Evolutionary conservation across 2,113 vertebrate genomes (phyloP).

Genomic region (Lycaon pictus): DNA sequence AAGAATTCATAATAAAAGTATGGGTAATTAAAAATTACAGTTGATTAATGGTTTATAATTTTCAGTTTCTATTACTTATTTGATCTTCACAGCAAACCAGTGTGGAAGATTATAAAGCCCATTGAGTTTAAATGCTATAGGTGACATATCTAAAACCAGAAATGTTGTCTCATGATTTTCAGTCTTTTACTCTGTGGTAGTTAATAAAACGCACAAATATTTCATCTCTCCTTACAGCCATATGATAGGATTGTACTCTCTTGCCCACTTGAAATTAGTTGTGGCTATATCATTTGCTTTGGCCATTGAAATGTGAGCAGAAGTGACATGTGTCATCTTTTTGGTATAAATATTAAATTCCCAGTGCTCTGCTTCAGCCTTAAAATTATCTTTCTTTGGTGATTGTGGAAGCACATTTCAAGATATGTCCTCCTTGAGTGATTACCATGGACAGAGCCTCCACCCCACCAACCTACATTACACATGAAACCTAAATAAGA

Average conservation of each 20-base stretch:
- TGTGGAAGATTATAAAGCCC: background rate
- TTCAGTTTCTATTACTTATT: background rate
- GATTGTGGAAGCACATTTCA: background rate
- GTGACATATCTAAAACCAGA: background rate
- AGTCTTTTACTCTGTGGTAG: background rate
- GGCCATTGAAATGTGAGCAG: background rate
- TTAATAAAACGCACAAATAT: conserved; percentile 34
- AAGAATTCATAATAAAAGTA: conserved; percentile 21
- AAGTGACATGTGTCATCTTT: background rate
- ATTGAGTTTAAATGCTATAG: conserved; percentile 1
- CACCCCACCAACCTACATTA: background rate
- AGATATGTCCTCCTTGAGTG: background rate
- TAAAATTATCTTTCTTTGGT: background rate
- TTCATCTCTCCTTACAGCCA: background rate
- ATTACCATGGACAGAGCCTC: background rate
- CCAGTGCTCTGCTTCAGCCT: background rate
- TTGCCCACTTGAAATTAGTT: background rate
- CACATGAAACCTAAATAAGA: conserved; percentile 21
- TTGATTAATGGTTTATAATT: conserved; percentile 12
- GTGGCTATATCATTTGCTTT: background rate
- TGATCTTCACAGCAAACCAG: background rate
- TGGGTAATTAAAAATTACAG: conserved; percentile 16
- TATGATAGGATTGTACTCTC: conserved; percentile 29
- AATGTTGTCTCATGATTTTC: background rate
- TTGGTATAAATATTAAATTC: conserved; percentile 17